Conservation (phyloP, 2,888 invertebrate genomes). For the Folsomia manolachei region DNA sequence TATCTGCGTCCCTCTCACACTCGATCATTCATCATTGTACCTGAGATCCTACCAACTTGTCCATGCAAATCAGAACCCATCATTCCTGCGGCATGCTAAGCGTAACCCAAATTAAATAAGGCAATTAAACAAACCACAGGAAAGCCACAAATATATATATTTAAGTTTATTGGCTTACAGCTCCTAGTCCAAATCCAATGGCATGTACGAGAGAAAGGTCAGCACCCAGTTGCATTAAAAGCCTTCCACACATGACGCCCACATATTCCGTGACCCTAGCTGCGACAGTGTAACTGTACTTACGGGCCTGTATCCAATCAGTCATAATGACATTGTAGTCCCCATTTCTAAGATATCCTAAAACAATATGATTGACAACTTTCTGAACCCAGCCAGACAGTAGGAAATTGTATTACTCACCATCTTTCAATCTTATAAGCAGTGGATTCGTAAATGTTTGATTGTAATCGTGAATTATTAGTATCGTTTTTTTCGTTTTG, state of each 20-base stretch:
- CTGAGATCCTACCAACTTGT: slow-evolving; percentile 41
- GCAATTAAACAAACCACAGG: no score
- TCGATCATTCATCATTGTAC: no score
- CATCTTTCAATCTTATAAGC: slow-evolving; percentile 28
- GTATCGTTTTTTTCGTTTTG: slow-evolving; percentile 32
- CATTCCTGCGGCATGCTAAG: slow-evolving; percentile 46
- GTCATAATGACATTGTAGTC: slow-evolving; percentile 42
- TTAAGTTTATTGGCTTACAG: slow-evolving; percentile 21
- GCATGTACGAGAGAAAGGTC: slow-evolving; percentile 41
- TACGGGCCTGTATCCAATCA: slow-evolving; percentile 45
- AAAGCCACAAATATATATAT: not conserved
- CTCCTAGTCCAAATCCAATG: slow-evolving; percentile 50
- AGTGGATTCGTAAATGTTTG: slow-evolving; percentile 30
- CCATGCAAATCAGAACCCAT: slow-evolving; percentile 39
- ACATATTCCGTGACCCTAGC: slow-evolving; percentile 42
- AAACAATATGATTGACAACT: no score
- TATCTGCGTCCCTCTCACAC: no score
- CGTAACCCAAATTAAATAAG: no score
- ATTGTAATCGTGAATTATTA: slow-evolving; percentile 46
- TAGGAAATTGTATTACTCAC: slow-evolving; percentile 15
- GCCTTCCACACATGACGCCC: slow-evolving; percentile 33
- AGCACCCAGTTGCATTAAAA: slow-evolving; percentile 33
- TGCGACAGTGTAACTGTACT: slow-evolving; percentile 41
- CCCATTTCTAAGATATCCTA: slow-evolving; percentile 15
- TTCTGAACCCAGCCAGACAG: not conserved